Evolutionary conservation across 1,140 invertebrate genomes (phyloP), one percentile per base, ranked within the genome.

Genomic region (Anadara kagoshimensis): DNA sequence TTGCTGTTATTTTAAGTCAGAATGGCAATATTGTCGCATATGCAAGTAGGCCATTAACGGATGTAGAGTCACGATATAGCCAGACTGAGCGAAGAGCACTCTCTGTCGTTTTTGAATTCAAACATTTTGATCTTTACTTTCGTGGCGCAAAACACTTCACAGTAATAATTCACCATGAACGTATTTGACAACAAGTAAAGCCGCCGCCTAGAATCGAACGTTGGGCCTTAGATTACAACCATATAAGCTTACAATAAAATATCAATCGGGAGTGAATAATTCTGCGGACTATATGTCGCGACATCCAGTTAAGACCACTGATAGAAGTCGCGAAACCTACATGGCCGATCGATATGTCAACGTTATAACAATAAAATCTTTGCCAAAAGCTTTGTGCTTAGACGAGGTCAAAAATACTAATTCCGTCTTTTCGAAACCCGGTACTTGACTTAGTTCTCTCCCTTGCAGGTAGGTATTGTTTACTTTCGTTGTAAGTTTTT

Each of bases 201-300:
- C 29, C 47, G 12, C 54, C 75, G 14, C 56, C 64, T 26, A 47
- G 74, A 43, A 79, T 81, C 47, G 80, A 79, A 45, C 22, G 78
- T 51, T 81, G 80, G 69, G 61, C 24, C 64, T 85, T 43, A 43
- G 73, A 10, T 45, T 79, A 53, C 78, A 79, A 66, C 64, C 68
- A 1, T 83, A 79, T 45, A 63, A 72, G 29, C 22, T 65, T 61
- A 47, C 61, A 44, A 74, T 74, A 20, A 68, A 56, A 36, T 74
- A 74, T 45, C 20, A 59, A n/a, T 61, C 73, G 51, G 73, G 59
- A 57, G 51, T 53, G 4, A 7, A 64, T 29, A 62, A 75, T 59
- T 29, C 57, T 12, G 61, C 24, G 12, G 51, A 75, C 36, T 75
- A 69, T n/a, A 69, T 65, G 59, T 65, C 53, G 5, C 16, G 59